Conservation (phyloP, 2,888 invertebrate species). For the Mesopsocus fuscifrons region DNA sequence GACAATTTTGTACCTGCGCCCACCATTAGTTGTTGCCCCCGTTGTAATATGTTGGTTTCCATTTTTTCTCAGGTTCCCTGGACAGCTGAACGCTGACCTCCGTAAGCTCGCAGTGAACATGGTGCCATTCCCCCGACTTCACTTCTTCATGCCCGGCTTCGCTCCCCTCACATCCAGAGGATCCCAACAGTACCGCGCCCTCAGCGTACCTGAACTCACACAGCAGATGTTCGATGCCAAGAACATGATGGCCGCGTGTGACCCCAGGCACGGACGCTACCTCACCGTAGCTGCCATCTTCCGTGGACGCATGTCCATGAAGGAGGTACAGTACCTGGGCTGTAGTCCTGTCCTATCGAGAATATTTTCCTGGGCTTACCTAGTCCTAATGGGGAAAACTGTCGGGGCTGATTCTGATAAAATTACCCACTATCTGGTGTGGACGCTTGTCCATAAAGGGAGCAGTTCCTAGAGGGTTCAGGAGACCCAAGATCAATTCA, state of each 20-base stretch:
- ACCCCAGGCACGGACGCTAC: slow-evolving; percentile 32
- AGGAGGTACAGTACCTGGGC: no score
- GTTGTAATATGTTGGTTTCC: no score
- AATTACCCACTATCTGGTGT: no score
- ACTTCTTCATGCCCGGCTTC: slow-evolving; percentile 38
- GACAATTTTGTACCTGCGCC: no score
- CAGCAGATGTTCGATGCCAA: slow-evolving; percentile 31
- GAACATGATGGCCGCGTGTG: slow-evolving; percentile 38
- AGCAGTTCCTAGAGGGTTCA: no score
- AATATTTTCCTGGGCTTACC: no score
- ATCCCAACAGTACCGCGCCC: slow-evolving; percentile 30
- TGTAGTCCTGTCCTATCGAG: no score
- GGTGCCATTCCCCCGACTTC: slow-evolving; percentile 41
- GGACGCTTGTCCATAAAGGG: no score
- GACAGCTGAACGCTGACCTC: slow-evolving; percentile 40
- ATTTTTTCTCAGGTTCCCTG: slow-evolving; percentile 40
- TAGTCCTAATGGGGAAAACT: no score
- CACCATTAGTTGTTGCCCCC: no score
- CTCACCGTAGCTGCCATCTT: slow-evolving; percentile 38
- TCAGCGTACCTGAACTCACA: slow-evolving; percentile 33
- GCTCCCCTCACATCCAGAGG: slow-evolving; percentile 36
- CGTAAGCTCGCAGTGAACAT: slow-evolving; percentile 37
- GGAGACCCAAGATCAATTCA: no score
- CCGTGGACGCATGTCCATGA: slow-evolving; percentile 22
- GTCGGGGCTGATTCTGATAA: no score